Conservation (phyloP, 1,140 invertebrate genomes). For the Hormaphis cornu region DNA sequence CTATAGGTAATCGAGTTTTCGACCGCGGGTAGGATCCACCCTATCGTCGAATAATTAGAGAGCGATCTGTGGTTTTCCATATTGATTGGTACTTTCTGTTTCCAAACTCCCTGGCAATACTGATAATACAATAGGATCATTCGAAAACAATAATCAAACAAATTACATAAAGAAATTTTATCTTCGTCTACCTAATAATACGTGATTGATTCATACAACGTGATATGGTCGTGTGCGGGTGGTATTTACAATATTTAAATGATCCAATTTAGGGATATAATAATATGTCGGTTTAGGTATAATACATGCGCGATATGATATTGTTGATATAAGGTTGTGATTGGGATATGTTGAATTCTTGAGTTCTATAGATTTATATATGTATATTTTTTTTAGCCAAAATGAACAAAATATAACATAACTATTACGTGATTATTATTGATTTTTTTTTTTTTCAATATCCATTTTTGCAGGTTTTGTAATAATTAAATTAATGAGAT, state of each 20-base stretch:
- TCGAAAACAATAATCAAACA: no score
- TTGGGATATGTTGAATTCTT: conserved; percentile 14
- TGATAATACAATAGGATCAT: no score
- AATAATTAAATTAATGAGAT: conserved; percentile 22
- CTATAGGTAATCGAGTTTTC: background rate
- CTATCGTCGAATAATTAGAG: background rate
- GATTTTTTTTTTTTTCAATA: background rate
- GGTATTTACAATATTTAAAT: no score
- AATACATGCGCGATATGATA: background rate
- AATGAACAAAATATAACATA: background rate
- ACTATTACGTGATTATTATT: background rate
- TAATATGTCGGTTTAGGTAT: background rate
- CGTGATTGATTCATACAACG: background rate
- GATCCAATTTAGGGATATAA: no score
- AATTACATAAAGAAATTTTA: no score
- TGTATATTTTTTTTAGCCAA: background rate
- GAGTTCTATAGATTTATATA: background rate
- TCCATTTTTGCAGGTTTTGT: background rate
- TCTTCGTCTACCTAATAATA: no score
- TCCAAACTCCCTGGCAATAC: no score
- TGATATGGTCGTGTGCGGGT: conserved; percentile 15
- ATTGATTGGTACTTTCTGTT: background rate
- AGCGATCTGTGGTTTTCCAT: background rate
- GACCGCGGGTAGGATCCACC: no score
- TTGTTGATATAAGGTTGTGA: background rate